These are phyloP conservation scores for Brienomyrus brachyistius DNA, from an alignment of 2,113 vertebrate species.

Conservation along the genomic window DNA sequence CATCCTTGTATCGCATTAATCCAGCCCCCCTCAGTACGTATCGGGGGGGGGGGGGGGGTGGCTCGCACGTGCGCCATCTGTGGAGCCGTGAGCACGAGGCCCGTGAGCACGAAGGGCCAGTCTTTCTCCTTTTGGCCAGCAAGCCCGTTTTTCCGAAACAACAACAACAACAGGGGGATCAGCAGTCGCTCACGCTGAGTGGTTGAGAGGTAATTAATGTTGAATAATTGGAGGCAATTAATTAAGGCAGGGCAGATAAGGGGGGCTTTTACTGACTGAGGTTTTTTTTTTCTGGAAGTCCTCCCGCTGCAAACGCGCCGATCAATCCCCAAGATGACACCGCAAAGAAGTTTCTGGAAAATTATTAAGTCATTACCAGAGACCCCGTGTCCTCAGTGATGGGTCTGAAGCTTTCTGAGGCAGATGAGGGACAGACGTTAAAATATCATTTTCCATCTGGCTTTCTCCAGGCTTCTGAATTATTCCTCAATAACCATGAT, in stretches of 20 bases:
- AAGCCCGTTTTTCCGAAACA: background rate
- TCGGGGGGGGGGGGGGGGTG: background rate
- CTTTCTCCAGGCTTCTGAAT: background rate
- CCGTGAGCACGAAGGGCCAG: background rate
- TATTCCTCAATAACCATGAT: background rate
- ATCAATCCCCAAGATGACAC: background rate
- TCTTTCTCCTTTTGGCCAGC: background rate
- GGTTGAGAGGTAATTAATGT: conserved; percentile 22
- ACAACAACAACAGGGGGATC: background rate
- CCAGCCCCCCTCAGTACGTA: background rate
- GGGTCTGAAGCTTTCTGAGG: background rate
- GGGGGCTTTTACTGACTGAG: background rate
- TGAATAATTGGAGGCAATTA: conserved; percentile 23
- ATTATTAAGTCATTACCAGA: background rate
- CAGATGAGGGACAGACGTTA: background rate
- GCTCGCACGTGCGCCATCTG: background rate
- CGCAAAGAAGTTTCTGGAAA: background rate
- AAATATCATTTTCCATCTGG: conserved; percentile 2
- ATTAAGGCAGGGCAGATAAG: conserved; percentile 18
- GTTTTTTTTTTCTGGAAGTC: background rate
- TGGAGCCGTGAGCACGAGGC: background rate
- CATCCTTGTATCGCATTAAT: background rate
- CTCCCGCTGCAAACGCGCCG: background rate
- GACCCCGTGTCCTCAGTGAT: background rate
- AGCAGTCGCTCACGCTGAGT: conserved; percentile 8